Conservation (phyloP, 30 jellyfish, hydroid and myxozoan species). For the Cassiopea xamachana region DNA sequence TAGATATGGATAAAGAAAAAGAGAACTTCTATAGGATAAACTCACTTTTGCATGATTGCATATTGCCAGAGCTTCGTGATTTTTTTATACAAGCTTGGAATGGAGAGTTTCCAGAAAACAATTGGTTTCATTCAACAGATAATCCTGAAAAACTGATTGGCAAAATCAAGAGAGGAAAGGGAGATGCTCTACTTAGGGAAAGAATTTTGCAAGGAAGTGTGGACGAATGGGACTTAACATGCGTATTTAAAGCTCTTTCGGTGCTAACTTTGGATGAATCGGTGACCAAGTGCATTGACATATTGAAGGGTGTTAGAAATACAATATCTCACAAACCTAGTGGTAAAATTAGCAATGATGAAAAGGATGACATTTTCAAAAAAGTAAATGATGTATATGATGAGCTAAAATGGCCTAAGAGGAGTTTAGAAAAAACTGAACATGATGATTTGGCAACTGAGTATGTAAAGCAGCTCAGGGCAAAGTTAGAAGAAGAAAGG, state of each 20-base stretch:
- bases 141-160: constrained; percentile 5
- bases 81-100: constrained; percentile 11
- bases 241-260: not conserved
- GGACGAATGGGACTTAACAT: constrained; percentile 12
- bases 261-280: not conserved
- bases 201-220: not conserved
- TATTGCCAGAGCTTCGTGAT: not conserved
- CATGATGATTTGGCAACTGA: not conserved
- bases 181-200: no score
- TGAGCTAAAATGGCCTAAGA: not conserved
- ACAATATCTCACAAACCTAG: not conserved
- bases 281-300: not conserved
- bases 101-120: not conserved
- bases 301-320: not conserved
- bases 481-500: no score
- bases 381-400: not conserved
- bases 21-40: constrained; percentile 8
- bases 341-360: not conserved
- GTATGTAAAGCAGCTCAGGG: not conserved
- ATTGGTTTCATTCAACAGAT: constrained; percentile 13
- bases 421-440: not conserved
- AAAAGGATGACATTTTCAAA: not conserved
- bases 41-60: not conserved
- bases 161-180: no score
- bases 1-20: not conserved